phyloP scores from a whole-genome alignment of 2,888 invertebrate species.

The Beris chalybata region DNA sequence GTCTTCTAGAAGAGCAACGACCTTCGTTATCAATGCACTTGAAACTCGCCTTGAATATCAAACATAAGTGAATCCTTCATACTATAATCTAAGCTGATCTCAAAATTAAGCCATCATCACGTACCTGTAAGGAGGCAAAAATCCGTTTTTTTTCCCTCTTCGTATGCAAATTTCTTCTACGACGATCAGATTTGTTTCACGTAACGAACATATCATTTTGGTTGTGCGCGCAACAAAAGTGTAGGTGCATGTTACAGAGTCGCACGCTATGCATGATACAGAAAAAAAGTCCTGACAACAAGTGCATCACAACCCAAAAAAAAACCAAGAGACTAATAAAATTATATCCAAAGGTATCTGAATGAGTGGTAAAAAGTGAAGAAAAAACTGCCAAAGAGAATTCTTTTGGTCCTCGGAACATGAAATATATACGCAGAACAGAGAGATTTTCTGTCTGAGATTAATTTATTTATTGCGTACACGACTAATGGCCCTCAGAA shows the following conservation, averaged over 20 bases:
- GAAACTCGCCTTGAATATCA: constrained; percentile 13
- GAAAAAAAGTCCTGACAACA: background rate
- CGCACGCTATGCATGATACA: constrained; percentile 6
- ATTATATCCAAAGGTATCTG: no score
- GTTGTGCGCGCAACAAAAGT: constrained; percentile 4
- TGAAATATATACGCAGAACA: constrained; percentile 22
- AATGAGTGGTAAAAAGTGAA: no score
- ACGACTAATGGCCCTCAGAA: constrained; percentile 35
- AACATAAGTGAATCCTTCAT: constrained; percentile 23
- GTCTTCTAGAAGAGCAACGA: no score
- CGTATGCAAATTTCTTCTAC: constrained; percentile 23
- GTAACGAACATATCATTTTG: constrained; percentile 28
- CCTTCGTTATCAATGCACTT: no score
- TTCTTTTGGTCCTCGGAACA: background rate
- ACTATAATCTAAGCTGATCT: constrained; percentile 29
- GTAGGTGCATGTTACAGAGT: constrained; percentile 16
- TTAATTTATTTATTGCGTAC: constrained; percentile 39
- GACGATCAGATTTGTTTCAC: constrained; percentile 30
- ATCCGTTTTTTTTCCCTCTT: background rate
- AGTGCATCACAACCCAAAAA: constrained; percentile 6
- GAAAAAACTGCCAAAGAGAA: background rate
- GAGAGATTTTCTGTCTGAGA: constrained; percentile 35
- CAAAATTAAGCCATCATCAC: constrained; percentile 38
- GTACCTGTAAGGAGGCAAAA: constrained; percentile 16
- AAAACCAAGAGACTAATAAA: background rate